Evolutionary conservation across 1,140 invertebrate species (phyloP).

Genomic region (Diorhabda sublineata): DNA sequence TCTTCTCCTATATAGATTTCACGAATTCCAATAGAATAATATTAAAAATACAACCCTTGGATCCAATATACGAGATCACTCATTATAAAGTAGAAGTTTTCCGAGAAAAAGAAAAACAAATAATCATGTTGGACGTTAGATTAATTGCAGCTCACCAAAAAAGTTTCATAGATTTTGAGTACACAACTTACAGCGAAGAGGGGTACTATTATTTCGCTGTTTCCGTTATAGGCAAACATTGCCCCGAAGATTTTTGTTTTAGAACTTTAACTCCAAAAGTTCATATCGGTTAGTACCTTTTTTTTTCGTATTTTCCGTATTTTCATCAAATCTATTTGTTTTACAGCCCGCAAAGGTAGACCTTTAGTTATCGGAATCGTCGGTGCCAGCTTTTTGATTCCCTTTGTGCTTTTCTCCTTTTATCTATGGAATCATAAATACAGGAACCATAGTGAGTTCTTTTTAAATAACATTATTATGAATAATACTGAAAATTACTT

Average conservation of each 20-base stretch:
- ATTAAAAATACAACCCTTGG: conserved; percentile 28
- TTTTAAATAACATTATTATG: conserved; percentile 5
- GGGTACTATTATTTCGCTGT: conserved; percentile 34
- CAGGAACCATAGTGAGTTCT: conserved; percentile 19
- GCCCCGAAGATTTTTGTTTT: conserved; percentile 29
- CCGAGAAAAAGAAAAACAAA: conserved; percentile 24
- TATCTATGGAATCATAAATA: conserved; percentile 28
- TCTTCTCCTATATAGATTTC: conserved; percentile 24
- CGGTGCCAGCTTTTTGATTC: conserved; percentile 36
- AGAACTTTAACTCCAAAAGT: conserved; percentile 29
- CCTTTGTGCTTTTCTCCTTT: conserved; percentile 33
- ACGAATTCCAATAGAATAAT: conserved; percentile 24
- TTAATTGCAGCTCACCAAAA: conserved; percentile 16
- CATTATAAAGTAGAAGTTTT: conserved; percentile 34
- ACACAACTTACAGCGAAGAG: conserved; percentile 34
- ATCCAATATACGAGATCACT: conserved; percentile 22
- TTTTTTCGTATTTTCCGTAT: background rate
- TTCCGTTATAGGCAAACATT: conserved; percentile 25
- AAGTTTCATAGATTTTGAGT: conserved; percentile 19
- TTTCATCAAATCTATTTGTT: background rate
- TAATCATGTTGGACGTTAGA: conserved; percentile 27
- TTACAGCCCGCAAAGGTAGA: conserved; percentile 32
- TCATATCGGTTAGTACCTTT: conserved; percentile 29
- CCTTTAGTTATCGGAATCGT: conserved; percentile 36
- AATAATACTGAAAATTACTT: conserved; percentile 7